These are phyloP conservation scores for Idaea straminata DNA, from an alignment of 2,888 invertebrate genomes.

Conservation along the genomic window DNA sequence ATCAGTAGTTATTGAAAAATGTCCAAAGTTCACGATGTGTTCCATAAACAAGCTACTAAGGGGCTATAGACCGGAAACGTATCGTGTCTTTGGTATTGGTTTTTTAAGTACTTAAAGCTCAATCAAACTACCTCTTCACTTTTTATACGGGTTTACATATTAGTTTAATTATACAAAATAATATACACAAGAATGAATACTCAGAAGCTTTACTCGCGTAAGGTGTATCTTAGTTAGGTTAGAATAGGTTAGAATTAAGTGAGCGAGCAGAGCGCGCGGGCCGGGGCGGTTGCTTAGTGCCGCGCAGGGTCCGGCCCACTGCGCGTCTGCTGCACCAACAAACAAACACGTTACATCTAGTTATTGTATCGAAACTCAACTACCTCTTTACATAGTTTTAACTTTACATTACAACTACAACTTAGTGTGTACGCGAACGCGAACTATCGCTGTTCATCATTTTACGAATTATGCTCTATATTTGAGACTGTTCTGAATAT, in stretches of 20 bases:
- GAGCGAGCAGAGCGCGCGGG: constrained; percentile 38
- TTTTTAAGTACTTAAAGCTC: constrained; percentile 77
- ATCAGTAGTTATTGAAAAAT: constrained; percentile 50
- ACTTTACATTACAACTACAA: constrained; percentile 34
- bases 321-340: constrained; percentile 8
- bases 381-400: constrained; percentile 78
- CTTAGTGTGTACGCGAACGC: neutral
- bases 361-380: constrained; percentile 71
- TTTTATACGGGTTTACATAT: constrained; percentile 80
- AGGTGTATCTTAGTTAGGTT: constrained; percentile 64
- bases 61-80: constrained; percentile 33
- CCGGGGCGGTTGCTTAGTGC: constrained; percentile 57
- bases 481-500: constrained; percentile 74
- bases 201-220: constrained; percentile 80
- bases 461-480: constrained; percentile 54
- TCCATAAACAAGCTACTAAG: constrained; percentile 37
- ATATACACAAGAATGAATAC: constrained; percentile 77
- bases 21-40: constrained; percentile 43
- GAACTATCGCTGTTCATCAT: constrained; percentile 65
- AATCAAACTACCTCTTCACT: constrained; percentile 78
- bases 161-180: constrained; percentile 79
- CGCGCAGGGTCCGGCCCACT: constrained; percentile 75
- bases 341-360: constrained; percentile 46
- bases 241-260: constrained; percentile 31
- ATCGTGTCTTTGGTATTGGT: constrained; percentile 68